Conservation (phyloP, 2,888 invertebrate species). For the Blera fallax region DNA sequence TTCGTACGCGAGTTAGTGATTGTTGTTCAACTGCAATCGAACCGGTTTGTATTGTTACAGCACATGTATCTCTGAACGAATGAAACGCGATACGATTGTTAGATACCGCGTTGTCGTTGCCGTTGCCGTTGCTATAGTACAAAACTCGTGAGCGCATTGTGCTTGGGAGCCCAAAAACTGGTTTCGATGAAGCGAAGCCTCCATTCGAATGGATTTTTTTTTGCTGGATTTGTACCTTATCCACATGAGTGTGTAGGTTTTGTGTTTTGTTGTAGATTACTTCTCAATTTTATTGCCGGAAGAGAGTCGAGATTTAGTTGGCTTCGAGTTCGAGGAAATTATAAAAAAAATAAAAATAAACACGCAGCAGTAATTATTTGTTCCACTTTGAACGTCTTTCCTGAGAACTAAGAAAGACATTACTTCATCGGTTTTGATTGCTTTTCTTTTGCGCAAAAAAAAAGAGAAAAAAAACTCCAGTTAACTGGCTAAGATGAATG, state of each 20-base stretch:
- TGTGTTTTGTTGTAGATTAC: constrained; percentile 13
- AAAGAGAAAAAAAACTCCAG: background rate
- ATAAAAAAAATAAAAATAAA: constrained; percentile 5
- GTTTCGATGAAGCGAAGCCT: constrained; percentile 49
- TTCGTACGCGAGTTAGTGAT: constrained; percentile 64
- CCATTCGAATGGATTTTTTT: constrained; percentile 18
- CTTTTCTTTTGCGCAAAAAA: background rate
- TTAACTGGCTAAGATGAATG: background rate
- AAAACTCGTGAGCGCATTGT: constrained; percentile 41
- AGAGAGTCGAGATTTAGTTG: constrained; percentile 22
- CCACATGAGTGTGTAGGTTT: background rate
- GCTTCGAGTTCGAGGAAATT: background rate
- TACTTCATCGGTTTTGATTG: constrained; percentile 5
- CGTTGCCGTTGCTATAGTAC: background rate
- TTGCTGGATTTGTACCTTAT: background rate
- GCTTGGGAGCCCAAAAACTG: constrained; percentile 56
- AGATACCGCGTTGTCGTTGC: constrained; percentile 13
- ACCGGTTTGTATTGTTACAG: constrained; percentile 68
- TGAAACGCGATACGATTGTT: constrained; percentile 61
- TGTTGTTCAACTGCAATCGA: constrained; percentile 71
- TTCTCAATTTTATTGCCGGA: constrained; percentile 36
- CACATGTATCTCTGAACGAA: constrained; percentile 40
- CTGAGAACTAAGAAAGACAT: background rate
- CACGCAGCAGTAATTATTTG: constrained; percentile 1
- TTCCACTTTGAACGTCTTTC: constrained; percentile 10